Evolutionary conservation across 2,888 invertebrate genomes (phyloP), one percentile per base, ranked within the genome.

Genomic region (Enchytraeus crypticus): DNA sequence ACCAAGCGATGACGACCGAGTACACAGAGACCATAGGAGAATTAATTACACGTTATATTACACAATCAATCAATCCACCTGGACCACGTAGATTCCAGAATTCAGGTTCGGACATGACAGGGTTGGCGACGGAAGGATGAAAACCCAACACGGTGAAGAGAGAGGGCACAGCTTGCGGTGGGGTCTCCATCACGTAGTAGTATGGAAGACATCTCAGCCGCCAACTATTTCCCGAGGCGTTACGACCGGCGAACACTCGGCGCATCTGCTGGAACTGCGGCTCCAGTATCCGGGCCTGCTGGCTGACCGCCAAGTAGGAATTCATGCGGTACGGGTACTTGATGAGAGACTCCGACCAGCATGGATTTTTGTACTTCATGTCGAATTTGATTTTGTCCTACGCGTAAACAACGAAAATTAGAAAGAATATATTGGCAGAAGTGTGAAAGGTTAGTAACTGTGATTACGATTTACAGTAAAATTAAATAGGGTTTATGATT

Each of bases 71-170:
- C n/a, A n/a, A n/a, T n/a, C n/a, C 47, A 62, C 61, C 54, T 51
- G 61, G 61, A 32, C 61, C 61, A 23, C 45, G 27, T 33, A 47
- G 26, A 33, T 62, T 62, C 61, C 61, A 62, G 46, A 62, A 62
- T 43, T 62, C 61, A 5, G 61, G 61, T 29, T 62, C 58, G 1
- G 51, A 26, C 29, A 62, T 46, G n/a, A 53, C 33, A 14, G 61
- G 58, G 47, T 53, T 62, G 30, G 47, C 47, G 26, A 62, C 29
- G 30, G 38, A 57, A 3, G 57, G 57, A 33, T 62, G 61, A 53
- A 53, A 62, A 26, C 58, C 53, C 18, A 62, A 53, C 45, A 53
- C 45, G 45, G 51, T 53, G 51, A 34, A 58, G 33, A 62, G 61
- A 14, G 58, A 29, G 26, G 51, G 43, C 51, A 32, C 45, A 46